A percentile compares a stretch with the other conserved stretches of the same genome.
phyloP scores from a whole-genome alignment of 1,140 invertebrate genomes.

The Phymastichus coffea region DNA sequence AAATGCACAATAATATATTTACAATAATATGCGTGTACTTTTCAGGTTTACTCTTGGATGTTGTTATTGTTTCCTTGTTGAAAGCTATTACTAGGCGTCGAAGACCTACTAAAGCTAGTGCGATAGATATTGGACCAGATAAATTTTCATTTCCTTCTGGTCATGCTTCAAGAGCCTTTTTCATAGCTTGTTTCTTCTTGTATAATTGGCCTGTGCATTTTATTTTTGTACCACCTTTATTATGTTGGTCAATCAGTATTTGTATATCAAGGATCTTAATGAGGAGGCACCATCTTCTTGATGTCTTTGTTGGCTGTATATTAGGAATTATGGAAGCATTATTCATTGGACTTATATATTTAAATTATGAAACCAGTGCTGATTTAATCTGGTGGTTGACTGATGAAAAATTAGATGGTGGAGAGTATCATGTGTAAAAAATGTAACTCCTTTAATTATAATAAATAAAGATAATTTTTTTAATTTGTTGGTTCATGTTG shows the following conservation, averaged over 20 bases:
- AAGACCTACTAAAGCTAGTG: conserved; percentile 71
- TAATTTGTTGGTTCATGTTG: no score
- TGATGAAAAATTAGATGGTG: conserved; percentile 61
- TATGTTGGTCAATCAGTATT: conserved; percentile 75
- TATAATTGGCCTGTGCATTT: conserved; percentile 63
- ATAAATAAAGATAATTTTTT: background rate
- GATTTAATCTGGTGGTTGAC: conserved; percentile 57
- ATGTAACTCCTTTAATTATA: background rate
- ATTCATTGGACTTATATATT: conserved; percentile 68
- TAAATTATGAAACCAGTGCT: conserved; percentile 58
- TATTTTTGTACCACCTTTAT: conserved; percentile 63
- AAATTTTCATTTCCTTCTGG: conserved; percentile 96
- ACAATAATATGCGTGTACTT: conserved; percentile 31
- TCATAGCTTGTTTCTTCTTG: conserved; percentile 73
- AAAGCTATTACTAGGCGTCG: conserved; percentile 79
- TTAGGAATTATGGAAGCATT: conserved; percentile 76
- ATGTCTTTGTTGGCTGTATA: conserved; percentile 74
- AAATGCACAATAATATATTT: background rate
- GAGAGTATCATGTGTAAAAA: conserved; percentile 57
- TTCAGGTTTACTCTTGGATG: conserved; percentile 83
- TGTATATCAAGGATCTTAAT: conserved; percentile 78
- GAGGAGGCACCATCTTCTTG: conserved; percentile 83
- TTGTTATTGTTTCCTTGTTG: conserved; percentile 76
- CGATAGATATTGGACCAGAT: conserved; percentile 68
- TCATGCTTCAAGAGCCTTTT: conserved; percentile 83